Percentiles rank a stretch among this genome's conserved stretches.
phyloP scores from a whole-genome alignment of 2,888 invertebrate species.

The Drosophila mayaguana region DNA sequence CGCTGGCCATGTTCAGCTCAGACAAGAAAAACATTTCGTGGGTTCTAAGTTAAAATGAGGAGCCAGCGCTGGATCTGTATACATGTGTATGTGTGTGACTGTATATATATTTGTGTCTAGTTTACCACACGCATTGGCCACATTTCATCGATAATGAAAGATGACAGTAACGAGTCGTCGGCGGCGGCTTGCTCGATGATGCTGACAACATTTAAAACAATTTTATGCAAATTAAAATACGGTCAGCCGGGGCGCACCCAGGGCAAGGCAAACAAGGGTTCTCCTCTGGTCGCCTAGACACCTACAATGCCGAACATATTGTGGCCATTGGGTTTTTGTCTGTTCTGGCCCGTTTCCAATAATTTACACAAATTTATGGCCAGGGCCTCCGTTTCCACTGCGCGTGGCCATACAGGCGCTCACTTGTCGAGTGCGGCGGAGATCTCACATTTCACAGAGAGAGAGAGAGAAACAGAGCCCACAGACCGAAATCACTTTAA shows the following conservation, averaged over 20 bases:
- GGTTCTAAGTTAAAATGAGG: slow-evolving; percentile 71
- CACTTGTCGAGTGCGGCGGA: slow-evolving; percentile 43
- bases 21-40: slow-evolving; percentile 54
- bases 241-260: slow-evolving; percentile 68
- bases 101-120: slow-evolving; percentile 9
- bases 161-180: slow-evolving; percentile 82
- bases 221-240: slow-evolving; percentile 79
- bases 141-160: slow-evolving; percentile 82
- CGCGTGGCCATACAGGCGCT: slow-evolving; percentile 51
- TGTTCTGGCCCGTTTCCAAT: slow-evolving; percentile 58
- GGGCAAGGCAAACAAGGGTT: slow-evolving; percentile 10
- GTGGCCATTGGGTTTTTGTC: slow-evolving; percentile 19
- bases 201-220: slow-evolving; percentile 81
- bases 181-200: slow-evolving; percentile 42
- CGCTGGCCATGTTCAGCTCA: slow-evolving; percentile 55
- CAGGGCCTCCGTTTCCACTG: slow-evolving; percentile 54
- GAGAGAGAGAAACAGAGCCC: not conserved
- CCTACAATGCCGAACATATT: slow-evolving; percentile 48
- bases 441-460: slow-evolving; percentile 64
- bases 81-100: slow-evolving; percentile 3
- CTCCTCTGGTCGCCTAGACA: slow-evolving; percentile 39
- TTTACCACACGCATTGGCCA: slow-evolving; percentile 76
- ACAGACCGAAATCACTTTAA: slow-evolving; percentile 72
- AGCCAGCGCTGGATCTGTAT: slow-evolving; percentile 8
- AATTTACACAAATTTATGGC: slow-evolving; percentile 79